Conservation (phyloP, 1,140 invertebrate genomes). For the Papilio machaon region DNA sequence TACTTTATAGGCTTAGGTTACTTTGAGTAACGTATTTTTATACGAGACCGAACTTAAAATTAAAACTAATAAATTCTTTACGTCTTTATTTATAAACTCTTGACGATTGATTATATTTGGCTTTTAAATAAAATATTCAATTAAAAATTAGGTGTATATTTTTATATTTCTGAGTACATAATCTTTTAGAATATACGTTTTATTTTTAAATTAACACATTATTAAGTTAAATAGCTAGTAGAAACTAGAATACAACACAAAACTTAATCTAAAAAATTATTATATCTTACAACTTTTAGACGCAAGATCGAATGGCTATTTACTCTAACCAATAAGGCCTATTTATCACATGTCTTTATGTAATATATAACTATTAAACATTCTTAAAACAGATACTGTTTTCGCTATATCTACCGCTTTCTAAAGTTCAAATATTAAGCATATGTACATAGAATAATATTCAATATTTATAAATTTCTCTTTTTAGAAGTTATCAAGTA, state of each 20-base stretch:
- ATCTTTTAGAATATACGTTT: not conserved
- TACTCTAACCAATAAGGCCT: not conserved
- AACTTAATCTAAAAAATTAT: not conserved
- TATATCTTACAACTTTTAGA: not conserved
- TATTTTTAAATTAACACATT: not conserved
- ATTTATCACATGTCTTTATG: not conserved
- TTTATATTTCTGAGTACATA: not conserved
- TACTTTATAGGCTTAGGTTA: too few species aligned
- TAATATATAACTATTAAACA: not conserved
- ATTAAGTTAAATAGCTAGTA: not conserved
- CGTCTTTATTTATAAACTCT: not conserved
- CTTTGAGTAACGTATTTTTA: too few species aligned
- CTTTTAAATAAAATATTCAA: not conserved
- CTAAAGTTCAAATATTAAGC: too few species aligned
- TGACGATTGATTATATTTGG: not conserved
- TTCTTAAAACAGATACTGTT: too few species aligned
- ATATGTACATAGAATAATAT: too few species aligned
- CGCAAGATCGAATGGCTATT: not conserved
- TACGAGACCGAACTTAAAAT: not conserved
- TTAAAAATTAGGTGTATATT: not conserved
- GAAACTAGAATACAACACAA: not conserved
- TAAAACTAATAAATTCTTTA: too few species aligned
- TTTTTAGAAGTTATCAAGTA: too few species aligned
- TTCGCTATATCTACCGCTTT: too few species aligned
- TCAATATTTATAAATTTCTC: too few species aligned